phyloP scores from a whole-genome alignment of 2,888 invertebrate species.

The Lasioglossum leucozonium region DNA sequence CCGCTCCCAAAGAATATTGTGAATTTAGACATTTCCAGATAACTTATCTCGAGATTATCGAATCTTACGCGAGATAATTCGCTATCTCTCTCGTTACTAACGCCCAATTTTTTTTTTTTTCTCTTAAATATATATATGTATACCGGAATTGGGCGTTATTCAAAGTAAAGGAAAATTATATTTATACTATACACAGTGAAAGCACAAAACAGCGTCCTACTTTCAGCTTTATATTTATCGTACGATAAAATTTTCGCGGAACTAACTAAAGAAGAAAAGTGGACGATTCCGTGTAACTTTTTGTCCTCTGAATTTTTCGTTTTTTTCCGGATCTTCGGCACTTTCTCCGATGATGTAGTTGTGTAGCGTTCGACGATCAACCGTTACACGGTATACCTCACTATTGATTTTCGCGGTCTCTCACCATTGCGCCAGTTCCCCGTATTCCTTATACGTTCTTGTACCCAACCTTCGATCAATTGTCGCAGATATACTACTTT shows the following conservation, averaged over 20 bases:
- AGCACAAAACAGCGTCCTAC: not conserved
- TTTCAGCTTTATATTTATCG: not conserved
- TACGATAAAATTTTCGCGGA: too few species aligned
- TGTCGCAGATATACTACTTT: conserved; percentile 20
- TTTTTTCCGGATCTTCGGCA: conserved; percentile 1
- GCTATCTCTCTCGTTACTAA: not conserved
- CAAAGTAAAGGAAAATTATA: too few species aligned
- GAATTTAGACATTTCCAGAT: conserved; percentile 19
- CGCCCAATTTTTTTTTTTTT: not conserved
- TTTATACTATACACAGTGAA: not conserved
- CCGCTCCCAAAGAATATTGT: conserved; percentile 1
- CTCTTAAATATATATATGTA: not conserved
- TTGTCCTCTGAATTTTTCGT: not conserved
- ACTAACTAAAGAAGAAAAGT: not conserved
- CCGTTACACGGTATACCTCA: conserved; percentile 76
- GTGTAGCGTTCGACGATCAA: conserved; percentile 74
- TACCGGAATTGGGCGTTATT: not conserved
- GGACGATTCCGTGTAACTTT: not conserved
- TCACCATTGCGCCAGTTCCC: conserved; percentile 65
- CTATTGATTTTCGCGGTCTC: conserved; percentile 73
- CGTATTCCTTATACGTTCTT: too few species aligned
- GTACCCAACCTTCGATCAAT: not conserved
- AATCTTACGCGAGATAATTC: conserved; percentile 35
- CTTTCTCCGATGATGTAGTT: conserved; percentile 10
- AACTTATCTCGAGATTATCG: conserved; percentile 49